These are phyloP conservation scores for Thaleichthys pacificus DNA, from an alignment of 2,797 vertebrate species.

Conservation along the genomic window DNA sequence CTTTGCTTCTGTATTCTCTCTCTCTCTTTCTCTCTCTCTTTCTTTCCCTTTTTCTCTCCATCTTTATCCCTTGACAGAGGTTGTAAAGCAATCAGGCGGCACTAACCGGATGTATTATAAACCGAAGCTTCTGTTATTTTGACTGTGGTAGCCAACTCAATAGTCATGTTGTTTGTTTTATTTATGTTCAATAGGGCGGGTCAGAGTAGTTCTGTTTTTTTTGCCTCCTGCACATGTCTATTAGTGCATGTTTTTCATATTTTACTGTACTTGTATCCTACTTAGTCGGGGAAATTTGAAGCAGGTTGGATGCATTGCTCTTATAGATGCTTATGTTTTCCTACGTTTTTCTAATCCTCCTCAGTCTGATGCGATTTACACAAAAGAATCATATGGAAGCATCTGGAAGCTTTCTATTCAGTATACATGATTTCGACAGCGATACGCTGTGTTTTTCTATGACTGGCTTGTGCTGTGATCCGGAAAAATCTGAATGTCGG, in stretches of 20 bases:
- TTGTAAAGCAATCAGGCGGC: constrained; percentile 34
- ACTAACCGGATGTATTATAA: constrained; percentile 43
- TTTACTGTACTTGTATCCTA: constrained; percentile 15
- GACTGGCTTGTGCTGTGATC: constrained; percentile 46
- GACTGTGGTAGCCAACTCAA: constrained; percentile 9
- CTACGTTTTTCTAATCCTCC: constrained; percentile 17
- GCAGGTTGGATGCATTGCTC: constrained; percentile 23
- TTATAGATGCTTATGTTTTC: constrained; percentile 40
- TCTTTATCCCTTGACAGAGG: constrained; percentile 32
- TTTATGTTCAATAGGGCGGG: not conserved
- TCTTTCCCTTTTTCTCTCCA: constrained; percentile 50
- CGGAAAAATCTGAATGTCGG: constrained; percentile 47
- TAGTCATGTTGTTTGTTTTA: constrained; percentile 10
- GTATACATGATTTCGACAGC: constrained; percentile 46
- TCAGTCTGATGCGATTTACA: constrained; percentile 49
- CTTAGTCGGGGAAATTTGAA: not conserved
- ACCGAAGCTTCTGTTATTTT: constrained; percentile 35
- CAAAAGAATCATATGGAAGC: constrained; percentile 56
- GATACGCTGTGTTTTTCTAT: constrained; percentile 49
- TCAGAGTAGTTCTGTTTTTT: not conserved
- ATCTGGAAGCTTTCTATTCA: constrained; percentile 58
- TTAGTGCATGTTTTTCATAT: constrained; percentile 4
- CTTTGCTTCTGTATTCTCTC: constrained; percentile 8
- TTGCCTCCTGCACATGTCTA: not conserved
- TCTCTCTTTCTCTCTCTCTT: constrained; percentile 19